Evolutionary conservation across 2,888 invertebrate species (phyloP), one percentile per base, ranked within the genome.

Genomic region (Pseudococcus longispinus): DNA sequence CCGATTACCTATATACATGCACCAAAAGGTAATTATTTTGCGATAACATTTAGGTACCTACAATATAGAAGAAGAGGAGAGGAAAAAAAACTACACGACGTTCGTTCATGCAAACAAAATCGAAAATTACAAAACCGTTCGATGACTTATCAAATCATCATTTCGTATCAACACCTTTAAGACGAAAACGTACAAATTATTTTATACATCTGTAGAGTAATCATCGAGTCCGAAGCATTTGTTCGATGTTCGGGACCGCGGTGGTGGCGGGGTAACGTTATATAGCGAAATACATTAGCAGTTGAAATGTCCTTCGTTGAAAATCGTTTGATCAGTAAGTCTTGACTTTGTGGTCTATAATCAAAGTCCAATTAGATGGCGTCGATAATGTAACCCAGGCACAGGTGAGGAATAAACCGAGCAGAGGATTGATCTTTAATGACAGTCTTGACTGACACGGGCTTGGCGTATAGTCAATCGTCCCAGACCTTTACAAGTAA

Each of bases 361-460:
- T 86, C 86, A 86, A 86, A 86, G 80, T 86, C 77, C 86, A 77
- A 86, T 86, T 86, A 86, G 86, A 86, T 86, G 86, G 86, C 86
- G 86, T 86, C 86, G 86, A 86, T 86, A 86, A 86, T 86, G 86
- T 29, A 86, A 60, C 60, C 18, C 32, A 51, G 37, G 32, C 20
- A 55, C 55, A 84, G 84, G 51, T 80, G 77, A 80, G 77, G 77
- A 80, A 42, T 37, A 80, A 80, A 80, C 77, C 42, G 42, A 80
- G 20, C 77, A 42, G 77, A 80, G 77, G 77, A 80, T 80, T 80
- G 77, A 80, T 80, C 77, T 80, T 80, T 80, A 80, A 80, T 80
- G 42, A 80, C 77, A 80, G 77, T 80, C 42, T 80, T 80, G 77
- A 80, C 77, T 80, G 77, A 80, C 42, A 42, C 29, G 77, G 77